Evolutionary conservation across 2,113 vertebrate species (phyloP).

Genomic region (Perca fluviatilis): DNA sequence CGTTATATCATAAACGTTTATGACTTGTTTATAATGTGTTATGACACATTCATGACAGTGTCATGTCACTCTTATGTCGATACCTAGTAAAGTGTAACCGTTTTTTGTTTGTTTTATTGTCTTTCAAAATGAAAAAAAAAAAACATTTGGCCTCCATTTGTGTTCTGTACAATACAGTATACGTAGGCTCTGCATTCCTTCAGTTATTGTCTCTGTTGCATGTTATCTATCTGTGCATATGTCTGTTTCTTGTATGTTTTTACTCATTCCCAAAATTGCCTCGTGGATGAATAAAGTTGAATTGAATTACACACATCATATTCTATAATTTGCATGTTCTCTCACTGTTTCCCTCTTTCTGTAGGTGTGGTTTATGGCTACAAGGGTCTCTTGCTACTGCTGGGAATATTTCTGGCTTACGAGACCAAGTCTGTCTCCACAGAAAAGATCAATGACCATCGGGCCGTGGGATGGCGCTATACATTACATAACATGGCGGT

Average conservation of each 20-base stretch:
- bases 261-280: no score
- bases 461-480: constrained; percentile 94
- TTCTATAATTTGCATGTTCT: background rate
- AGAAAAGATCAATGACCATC: constrained; percentile 94
- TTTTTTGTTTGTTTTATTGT: background rate
- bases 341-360: background rate
- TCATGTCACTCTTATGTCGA: no score
- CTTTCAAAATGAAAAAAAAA: background rate
- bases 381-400: constrained; percentile 92
- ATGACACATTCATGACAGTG: no score
- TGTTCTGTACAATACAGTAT: background rate
- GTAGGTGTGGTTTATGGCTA: constrained; percentile 95
- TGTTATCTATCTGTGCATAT: no score
- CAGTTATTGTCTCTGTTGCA: background rate
- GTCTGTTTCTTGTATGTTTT: no score
- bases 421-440: constrained; percentile 97
- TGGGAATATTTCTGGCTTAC: constrained; percentile 95
- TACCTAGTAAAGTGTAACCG: no score
- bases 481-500: no score
- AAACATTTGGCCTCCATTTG: background rate
- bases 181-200: background rate
- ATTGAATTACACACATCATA: background rate
- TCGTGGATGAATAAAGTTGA: no score
- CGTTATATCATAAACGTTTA: no score
- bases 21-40: no score